phyloP scores from a whole-genome alignment of 2,888 invertebrate species.

The Nudaria mundana region DNA sequence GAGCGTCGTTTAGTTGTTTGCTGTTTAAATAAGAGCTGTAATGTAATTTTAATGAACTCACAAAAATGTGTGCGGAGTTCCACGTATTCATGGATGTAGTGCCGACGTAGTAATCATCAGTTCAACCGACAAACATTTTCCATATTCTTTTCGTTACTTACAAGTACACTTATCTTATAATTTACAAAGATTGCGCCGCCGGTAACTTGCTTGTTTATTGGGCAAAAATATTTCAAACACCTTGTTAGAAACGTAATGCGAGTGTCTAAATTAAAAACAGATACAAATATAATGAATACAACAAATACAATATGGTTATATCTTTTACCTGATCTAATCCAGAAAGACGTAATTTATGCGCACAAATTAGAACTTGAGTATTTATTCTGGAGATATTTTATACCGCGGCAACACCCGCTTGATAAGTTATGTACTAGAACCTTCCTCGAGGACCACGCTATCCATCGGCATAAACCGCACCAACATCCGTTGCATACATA shows the following conservation, averaged over 20 bases:
- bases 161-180: constrained; percentile 23
- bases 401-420: too few relatives aligned
- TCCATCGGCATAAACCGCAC: too few relatives aligned
- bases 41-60: constrained; percentile 78
- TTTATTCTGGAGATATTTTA: too few relatives aligned
- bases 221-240: constrained; percentile 1
- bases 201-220: constrained; percentile 10
- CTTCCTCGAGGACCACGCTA: too few relatives aligned
- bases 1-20: constrained; percentile 75
- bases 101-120: constrained; percentile 38
- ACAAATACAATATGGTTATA: too few relatives aligned
- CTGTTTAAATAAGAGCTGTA: constrained; percentile 76
- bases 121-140: constrained; percentile 10
- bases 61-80: constrained; percentile 67
- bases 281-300: not conserved
- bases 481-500: too few relatives aligned
- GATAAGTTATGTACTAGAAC: too few relatives aligned
- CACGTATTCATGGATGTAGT: constrained; percentile 36
- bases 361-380: too few relatives aligned
- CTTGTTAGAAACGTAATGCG: not conserved
- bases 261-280: too few relatives aligned
- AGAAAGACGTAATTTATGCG: too few relatives aligned
- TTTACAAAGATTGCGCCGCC: constrained; percentile 17
- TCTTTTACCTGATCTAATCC: too few relatives aligned
- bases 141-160: constrained; percentile 16